A percentile compares a stretch with the other conserved stretches of the same genome.
These are phyloP conservation scores for Myotis pilosus DNA, from an alignment of 2,797 vertebrate genomes.

Conservation along the genomic window DNA sequence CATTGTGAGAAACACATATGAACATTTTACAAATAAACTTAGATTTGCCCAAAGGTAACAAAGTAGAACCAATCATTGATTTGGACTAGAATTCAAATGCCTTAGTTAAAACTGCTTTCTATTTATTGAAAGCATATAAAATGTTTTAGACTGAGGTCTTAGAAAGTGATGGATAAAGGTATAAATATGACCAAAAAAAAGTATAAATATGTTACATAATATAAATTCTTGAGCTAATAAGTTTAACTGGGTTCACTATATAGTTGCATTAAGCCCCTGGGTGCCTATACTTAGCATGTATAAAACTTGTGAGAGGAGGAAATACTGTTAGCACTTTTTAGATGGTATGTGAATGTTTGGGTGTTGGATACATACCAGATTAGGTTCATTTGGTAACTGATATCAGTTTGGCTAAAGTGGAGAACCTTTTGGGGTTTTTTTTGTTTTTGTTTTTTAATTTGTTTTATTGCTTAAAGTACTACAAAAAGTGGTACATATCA, in stretches of 20 bases:
- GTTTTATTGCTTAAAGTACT: too few relatives aligned
- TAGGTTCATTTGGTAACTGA: neutral
- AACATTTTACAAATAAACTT: neutral
- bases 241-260: neutral
- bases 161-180: neutral
- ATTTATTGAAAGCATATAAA: neutral
- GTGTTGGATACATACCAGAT: neutral
- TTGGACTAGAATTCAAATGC: constrained; percentile 6
- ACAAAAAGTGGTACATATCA: too few relatives aligned
- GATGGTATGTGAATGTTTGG: neutral
- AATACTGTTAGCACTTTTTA: neutral
- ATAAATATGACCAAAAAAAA: neutral
- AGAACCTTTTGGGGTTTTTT: neutral
- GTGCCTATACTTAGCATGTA: neutral
- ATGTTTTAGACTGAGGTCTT: neutral
- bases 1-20: neutral
- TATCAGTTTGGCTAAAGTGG: neutral
- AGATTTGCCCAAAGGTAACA: neutral
- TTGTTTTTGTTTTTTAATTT: too few relatives aligned
- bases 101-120: neutral
- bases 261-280: neutral
- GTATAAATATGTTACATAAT: neutral
- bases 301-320: neutral
- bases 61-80: neutral
- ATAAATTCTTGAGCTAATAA: neutral